Percentiles rank a stretch among this genome's conserved stretches.
phyloP scores from a whole-genome alignment of 2,113 vertebrate species.

The Dascyllus trimaculatus region DNA sequence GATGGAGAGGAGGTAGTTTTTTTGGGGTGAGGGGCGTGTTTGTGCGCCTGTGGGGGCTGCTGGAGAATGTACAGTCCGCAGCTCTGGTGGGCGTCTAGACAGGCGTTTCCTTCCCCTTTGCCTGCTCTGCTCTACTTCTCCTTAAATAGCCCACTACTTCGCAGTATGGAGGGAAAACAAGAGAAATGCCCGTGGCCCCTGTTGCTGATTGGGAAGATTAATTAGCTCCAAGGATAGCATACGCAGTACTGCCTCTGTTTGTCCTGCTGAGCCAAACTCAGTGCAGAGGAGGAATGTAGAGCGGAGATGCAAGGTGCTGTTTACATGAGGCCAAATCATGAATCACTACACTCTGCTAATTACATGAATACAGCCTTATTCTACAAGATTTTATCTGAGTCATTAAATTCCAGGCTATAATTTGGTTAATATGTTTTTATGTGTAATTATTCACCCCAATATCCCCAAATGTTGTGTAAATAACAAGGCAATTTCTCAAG shows the following conservation, averaged over 20 bases:
- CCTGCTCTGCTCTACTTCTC: slow-evolving; percentile 82
- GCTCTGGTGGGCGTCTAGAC: slow-evolving; percentile 85
- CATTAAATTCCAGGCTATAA: too few species aligned
- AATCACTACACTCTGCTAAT: not conserved
- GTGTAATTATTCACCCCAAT: too few species aligned
- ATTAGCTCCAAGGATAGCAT: slow-evolving; percentile 77
- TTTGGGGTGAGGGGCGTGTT: slow-evolving; percentile 59
- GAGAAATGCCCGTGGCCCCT: slow-evolving; percentile 79
- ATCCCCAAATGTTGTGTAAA: too few species aligned
- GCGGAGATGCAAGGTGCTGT: slow-evolving; percentile 36
- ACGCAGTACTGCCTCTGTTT: slow-evolving; percentile 67
- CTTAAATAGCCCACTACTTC: slow-evolving; percentile 78
- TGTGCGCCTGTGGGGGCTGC: slow-evolving; percentile 73
- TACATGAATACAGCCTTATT: too few species aligned
- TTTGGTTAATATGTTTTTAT: too few species aligned
- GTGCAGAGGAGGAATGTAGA: slow-evolving; percentile 27
- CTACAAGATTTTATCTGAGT: too few species aligned
- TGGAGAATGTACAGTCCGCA: slow-evolving; percentile 82
- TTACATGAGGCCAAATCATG: not conserved
- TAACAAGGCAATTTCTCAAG: too few species aligned
- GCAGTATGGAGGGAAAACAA: slow-evolving; percentile 77
- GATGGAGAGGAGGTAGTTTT: slow-evolving; percentile 40
- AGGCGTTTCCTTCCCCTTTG: slow-evolving; percentile 85
- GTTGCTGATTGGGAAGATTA: slow-evolving; percentile 86
- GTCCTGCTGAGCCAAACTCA: slow-evolving; percentile 60